Evolutionary conservation across 2,113 vertebrate genomes (phyloP), one percentile per base, ranked within the genome.

Genomic region (Pseudolaguvia tuberculata): DNA sequence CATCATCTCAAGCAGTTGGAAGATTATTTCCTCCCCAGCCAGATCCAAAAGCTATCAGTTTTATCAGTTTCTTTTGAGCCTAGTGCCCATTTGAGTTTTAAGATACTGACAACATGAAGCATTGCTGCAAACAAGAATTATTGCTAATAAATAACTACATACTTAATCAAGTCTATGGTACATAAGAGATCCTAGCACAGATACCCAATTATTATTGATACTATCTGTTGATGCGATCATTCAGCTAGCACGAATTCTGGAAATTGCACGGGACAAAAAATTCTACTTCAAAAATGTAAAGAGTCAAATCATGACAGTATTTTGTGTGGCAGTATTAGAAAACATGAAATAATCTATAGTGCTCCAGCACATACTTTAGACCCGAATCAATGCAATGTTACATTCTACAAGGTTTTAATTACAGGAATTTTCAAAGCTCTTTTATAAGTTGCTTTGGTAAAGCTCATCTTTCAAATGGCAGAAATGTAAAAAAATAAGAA

Each of bases 161-260:
- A 69, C 47, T 69, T 12, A 69, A 53, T 27, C 27, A 69, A 69
- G 25, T 27, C 27, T 29, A 69, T 21, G 53, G 48, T 69, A 53
- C 66, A 53, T 69, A 52, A 35, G 50, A 5, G 18, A 21, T 69
- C 20, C 50, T 53, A 31, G 50, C 67, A 69, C 39, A 69, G 27
- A 69, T 69, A 69, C 50, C 52, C 35, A 51, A 68, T 68, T 31
- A 68, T 35, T 7, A 23, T 61, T 52, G n/a, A 62, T 21, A 52
- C 23, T 27, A 48, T 53, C 52, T 48, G 4, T 53, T 75, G 52
- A 75, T 57, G 39, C 67, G 73, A 25, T 67, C 62, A 45, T 39
- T 52, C 35, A 75, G 23, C 62, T 42, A 56, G n/a, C n/a, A n/a
- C n/a, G n/a, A n/a, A n/a, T n/a, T n/a, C n/a, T 82, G 47, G 23